Evolutionary conservation across 2,888 invertebrate species (phyloP).

Genomic region (Coleophora deauratella): DNA sequence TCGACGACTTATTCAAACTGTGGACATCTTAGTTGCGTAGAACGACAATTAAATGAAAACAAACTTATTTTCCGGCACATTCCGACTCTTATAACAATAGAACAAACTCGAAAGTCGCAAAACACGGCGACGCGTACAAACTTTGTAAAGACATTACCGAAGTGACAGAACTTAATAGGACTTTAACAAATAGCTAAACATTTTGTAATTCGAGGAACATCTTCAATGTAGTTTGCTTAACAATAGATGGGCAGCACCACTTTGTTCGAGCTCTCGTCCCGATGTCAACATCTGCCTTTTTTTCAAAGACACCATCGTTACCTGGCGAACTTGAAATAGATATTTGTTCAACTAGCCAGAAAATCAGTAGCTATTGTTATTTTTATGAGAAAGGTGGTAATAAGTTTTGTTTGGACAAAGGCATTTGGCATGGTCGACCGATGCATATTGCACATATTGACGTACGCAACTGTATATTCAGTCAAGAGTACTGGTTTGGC

Average conservation of each 20-base stretch:
- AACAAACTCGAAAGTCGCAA: conserved; percentile 23
- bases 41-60: conserved; percentile 54
- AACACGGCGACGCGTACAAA: conserved; percentile 7
- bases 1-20: conserved; percentile 63
- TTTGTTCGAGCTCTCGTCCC: conserved; percentile 46
- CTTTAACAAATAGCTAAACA: conserved; percentile 72
- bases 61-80: conserved; percentile 18
- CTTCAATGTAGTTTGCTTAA: conserved; percentile 62
- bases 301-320: conserved; percentile 36
- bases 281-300: conserved; percentile 67
- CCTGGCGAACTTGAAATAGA: conserved; percentile 54
- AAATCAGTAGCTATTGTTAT: conserved; percentile 62
- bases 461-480: conserved; percentile 26
- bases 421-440: conserved; percentile 30
- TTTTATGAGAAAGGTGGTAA: conserved; percentile 41
- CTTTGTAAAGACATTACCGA: conserved; percentile 40
- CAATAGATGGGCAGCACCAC: conserved; percentile 50
- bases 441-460: conserved; percentile 39
- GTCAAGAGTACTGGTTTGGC: too few species aligned
- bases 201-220: conserved; percentile 69
- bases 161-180: conserved; percentile 69
- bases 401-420: conserved; percentile 40
- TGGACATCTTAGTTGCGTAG: conserved; percentile 52
- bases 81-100: conserved; percentile 15
- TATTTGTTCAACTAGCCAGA: conserved; percentile 71